Evolutionary conservation across 1,140 invertebrate genomes (phyloP).

Genomic region (Rhynchophorus ferrugineus): DNA sequence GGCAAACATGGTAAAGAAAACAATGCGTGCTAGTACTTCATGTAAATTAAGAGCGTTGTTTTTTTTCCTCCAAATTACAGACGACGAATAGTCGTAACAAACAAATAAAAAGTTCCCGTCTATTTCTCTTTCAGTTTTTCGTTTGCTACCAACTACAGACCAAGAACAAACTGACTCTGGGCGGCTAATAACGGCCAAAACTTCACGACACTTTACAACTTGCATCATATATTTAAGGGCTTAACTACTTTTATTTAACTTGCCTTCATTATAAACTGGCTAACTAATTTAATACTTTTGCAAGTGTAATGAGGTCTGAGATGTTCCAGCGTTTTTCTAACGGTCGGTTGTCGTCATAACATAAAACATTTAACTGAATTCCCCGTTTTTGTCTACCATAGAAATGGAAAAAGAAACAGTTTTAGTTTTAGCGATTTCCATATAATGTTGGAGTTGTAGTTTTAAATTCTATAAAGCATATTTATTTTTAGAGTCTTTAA

Average conservation of each 20-base stretch:
- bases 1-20: no score
- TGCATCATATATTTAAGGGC: not conserved
- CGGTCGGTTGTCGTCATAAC: no score
- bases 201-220: not conserved
- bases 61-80: no score
- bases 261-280: not conserved
- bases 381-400: no score
- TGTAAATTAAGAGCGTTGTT: no score
- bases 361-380: no score
- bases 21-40: no score
- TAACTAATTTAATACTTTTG: not conserved
- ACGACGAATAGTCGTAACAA: not conserved
- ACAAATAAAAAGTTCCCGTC: not conserved
- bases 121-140: not conserved
- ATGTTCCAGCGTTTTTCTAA: not conserved
- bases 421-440: no score
- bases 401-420: no score
- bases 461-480: no score
- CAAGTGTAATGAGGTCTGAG: not conserved
- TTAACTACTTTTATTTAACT: not conserved
- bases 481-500: no score
- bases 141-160: not conserved
- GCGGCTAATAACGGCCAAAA: not conserved
- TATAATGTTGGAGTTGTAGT: no score
- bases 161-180: not conserved